Evolutionary conservation across 2,797 vertebrate genomes (phyloP).

Genomic region (Mus minutoides): DNA sequence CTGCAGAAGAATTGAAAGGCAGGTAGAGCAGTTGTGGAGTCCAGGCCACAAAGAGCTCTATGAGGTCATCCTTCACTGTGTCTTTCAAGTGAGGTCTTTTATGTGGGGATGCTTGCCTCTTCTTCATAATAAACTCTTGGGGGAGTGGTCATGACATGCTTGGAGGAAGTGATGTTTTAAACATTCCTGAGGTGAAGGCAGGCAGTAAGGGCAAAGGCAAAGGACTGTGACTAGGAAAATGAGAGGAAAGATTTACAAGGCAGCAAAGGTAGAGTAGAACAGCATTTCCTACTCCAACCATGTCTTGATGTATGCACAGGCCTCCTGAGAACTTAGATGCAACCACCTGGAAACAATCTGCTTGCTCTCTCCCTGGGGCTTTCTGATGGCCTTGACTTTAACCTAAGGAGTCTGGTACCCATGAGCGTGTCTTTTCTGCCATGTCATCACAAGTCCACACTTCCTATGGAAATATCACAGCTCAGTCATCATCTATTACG

Average conservation of each 20-base stretch:
- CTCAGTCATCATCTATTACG: background rate
- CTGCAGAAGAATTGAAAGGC: background rate
- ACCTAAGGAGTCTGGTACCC: background rate
- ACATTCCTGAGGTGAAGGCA: background rate
- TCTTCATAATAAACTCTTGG: background rate
- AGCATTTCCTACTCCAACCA: background rate
- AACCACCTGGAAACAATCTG: background rate
- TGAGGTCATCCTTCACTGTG: background rate
- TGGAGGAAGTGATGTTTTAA: background rate
- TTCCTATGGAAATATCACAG: background rate
- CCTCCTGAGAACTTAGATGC: background rate
- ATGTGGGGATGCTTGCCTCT: rapidly evolving
- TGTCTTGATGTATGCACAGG: background rate
- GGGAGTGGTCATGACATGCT: rapidly evolving
- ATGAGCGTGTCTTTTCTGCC: background rate
- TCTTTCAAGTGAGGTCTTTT: background rate
- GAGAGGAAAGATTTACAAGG: background rate
- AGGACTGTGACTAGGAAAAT: background rate
- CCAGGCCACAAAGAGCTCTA: background rate
- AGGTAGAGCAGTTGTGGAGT: background rate
- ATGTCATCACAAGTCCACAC: background rate
- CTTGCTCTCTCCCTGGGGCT: background rate
- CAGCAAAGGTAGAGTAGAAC: background rate
- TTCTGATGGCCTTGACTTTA: background rate
- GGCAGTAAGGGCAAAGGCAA: background rate